Evolutionary conservation across 2,797 vertebrate species (phyloP), one percentile per base, ranked within the genome.

Genomic region (Rhinatrema bivittatum): DNA sequence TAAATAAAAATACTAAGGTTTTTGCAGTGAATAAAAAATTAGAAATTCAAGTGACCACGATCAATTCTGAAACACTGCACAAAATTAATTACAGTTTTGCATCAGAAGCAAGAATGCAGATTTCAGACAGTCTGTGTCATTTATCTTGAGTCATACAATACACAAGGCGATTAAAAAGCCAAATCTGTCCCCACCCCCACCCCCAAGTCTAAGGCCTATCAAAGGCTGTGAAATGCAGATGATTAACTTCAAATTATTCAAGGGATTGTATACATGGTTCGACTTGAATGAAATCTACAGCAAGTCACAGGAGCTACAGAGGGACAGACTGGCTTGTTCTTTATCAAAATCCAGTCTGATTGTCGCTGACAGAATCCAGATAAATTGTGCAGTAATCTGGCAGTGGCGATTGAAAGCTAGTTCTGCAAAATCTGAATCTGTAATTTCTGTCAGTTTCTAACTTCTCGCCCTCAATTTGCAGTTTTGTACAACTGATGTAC

Each of bases 31-130:
- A 81, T 90, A 85, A 91, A 87, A 89, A 91, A 91, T 87, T 84
- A 86, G 78, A 82, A 83, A 84, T 74, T 81, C 78, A 82, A 89
- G 86, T 89, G 86, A 89, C 88, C 87, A 81, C 81, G 72, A 91
- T 91, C 89, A 89, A 92, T 92, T 93, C 85, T 87, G 81, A 91
- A 90, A 91, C 87, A 86, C 83, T 88, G 87, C 86, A 88, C 87
- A 87, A 89, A 91, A 91, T 91, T 90, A 93, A 92, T 91, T 92
- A 90, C 84, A 82, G 82, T 90, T 93, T 86, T 88, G 85, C 87
- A 87, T 89, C 75, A 78, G 83, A 74, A 84, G 76, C 79, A 83
- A 74, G 79, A 81, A 78, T 72, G 78, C 59, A 72, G 84, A 79
- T 86, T 83, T 82, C 77, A 76, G 81, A 76, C 81, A 70, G 67